Evolutionary conservation across 2,113 vertebrate species (phyloP).

Genomic region (Neoarius graeffei): DNA sequence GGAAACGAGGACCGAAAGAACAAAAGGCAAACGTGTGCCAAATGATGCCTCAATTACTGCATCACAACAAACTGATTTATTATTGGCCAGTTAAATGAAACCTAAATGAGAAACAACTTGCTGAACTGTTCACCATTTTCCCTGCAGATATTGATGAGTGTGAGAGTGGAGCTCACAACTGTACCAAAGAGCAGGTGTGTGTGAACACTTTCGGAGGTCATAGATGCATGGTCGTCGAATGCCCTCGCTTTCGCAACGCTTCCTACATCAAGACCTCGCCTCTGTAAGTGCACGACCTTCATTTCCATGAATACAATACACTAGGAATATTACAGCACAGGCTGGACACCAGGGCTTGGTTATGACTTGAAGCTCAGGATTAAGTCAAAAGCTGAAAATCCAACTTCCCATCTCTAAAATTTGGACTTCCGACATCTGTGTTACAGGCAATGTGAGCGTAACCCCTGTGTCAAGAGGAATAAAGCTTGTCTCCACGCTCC

Average conservation of each 20-base stretch:
- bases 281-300: conserved; percentile 71
- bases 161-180: conserved; percentile 70
- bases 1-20: not conserved
- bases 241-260: conserved; percentile 72
- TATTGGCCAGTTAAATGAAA: not conserved
- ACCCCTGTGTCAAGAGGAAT: conserved; percentile 79
- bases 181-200: conserved; percentile 71
- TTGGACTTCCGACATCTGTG: not conserved
- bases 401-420: not conserved
- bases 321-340: not conserved
- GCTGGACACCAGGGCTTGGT: not conserved
- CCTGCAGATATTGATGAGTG: conserved; percentile 81
- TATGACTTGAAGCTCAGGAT: not conserved
- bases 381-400: not conserved
- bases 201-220: conserved; percentile 80
- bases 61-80: not conserved
- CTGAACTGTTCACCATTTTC: not conserved
- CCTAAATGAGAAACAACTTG: not conserved
- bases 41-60: not conserved
- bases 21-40: not conserved
- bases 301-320: not conserved
- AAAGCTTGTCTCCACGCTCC: conserved; percentile 72
- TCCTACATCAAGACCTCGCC: conserved; percentile 82
- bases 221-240: conserved; percentile 75
- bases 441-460: conserved; percentile 82